These are phyloP conservation scores for Eutrigla gurnardus DNA, from an alignment of 2,797 vertebrate genomes.

Conservation along the genomic window DNA sequence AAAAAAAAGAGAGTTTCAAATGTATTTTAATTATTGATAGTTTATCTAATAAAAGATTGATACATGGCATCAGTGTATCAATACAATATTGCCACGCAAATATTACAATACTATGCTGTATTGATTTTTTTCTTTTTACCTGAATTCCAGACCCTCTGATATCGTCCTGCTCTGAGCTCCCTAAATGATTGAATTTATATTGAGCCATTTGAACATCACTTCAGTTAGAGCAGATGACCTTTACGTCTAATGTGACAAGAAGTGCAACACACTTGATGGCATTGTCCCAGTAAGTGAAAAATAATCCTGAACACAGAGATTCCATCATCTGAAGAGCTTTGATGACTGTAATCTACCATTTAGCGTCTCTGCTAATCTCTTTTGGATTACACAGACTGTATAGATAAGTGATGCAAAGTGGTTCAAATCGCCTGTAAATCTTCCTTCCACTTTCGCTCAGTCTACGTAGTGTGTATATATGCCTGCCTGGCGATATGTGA, in stretches of 20 bases:
- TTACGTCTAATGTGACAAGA: slow-evolving; percentile 7
- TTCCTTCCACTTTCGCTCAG: slow-evolving; percentile 30
- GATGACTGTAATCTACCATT: slow-evolving; percentile 73
- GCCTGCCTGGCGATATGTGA: slow-evolving; percentile 34
- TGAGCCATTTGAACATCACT: neutral
- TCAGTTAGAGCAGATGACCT: neutral
- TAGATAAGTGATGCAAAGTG: slow-evolving; percentile 70
- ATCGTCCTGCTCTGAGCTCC: neutral
- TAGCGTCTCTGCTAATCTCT: slow-evolving; percentile 72
- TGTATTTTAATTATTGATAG: no score
- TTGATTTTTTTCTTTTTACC: no score
- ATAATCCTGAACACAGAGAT: slow-evolving; percentile 56
- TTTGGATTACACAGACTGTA: slow-evolving; percentile 66
- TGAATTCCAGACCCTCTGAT: neutral
- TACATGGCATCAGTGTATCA: no score
- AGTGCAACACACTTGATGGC: slow-evolving; percentile 27
- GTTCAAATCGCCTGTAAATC: slow-evolving; percentile 66
- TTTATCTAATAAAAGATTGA: no score
- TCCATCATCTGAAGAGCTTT: slow-evolving; percentile 51
- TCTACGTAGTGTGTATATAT: slow-evolving; percentile 25
- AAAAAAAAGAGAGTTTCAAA: no score
- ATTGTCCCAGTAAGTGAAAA: slow-evolving; percentile 51
- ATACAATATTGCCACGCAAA: no score
- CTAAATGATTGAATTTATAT: neutral
- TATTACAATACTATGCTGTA: no score